Conservation (phyloP, 2,113 vertebrate genomes). For the Phrynosoma blainvillii region DNA sequence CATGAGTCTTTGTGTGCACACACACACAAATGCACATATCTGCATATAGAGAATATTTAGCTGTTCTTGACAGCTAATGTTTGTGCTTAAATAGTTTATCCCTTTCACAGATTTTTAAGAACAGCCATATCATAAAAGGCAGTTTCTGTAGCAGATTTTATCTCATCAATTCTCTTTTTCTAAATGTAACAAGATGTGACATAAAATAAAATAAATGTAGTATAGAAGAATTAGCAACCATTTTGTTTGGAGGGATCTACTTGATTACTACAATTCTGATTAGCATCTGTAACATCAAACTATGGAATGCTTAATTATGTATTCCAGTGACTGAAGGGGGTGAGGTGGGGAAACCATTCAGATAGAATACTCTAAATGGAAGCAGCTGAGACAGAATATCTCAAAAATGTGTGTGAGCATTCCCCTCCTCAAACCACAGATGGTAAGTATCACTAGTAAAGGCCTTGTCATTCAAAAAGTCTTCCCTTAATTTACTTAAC, state of each 20-base stretch:
- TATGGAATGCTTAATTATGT: constrained; percentile 40
- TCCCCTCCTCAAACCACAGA: constrained; percentile 54
- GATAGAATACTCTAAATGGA: constrained; percentile 58
- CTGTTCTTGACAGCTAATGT: background rate
- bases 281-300: constrained; percentile 9
- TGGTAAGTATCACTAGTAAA: constrained; percentile 47
- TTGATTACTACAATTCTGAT: constrained; percentile 14
- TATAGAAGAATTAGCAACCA: constrained; percentile 21
- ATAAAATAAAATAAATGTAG: constrained; percentile 1
- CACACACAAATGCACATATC: background rate
- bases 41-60: background rate
- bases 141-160: constrained; percentile 2
- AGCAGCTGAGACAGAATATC: constrained; percentile 48
- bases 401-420: constrained; percentile 30
- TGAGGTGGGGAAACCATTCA: constrained; percentile 25
- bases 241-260: background rate
- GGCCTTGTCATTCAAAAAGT: constrained; percentile 50
- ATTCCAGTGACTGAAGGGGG: constrained; percentile 8
- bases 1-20: background rate
- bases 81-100: background rate
- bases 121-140: background rate
- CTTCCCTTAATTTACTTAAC: constrained; percentile 47
- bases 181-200: background rate
- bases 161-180: background rate
- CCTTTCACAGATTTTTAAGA: constrained; percentile 6